These are phyloP conservation scores for Leucophora obtusa DNA, from an alignment of 2,888 invertebrate species.

Conservation along the genomic window DNA sequence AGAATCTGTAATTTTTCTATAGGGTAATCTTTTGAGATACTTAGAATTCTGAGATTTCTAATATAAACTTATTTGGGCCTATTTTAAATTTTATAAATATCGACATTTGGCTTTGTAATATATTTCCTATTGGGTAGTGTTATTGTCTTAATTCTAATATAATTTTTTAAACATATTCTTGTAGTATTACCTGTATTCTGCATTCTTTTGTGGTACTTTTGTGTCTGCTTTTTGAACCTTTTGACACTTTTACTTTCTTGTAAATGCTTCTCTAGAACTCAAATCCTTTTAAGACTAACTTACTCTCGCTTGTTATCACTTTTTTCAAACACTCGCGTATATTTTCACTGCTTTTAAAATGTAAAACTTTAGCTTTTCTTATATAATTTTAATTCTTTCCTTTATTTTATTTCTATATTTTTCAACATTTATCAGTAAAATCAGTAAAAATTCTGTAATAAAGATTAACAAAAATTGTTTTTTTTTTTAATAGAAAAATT, in stretches of 20 bases:
- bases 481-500: conserved; percentile 28
- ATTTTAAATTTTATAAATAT: too few species aligned
- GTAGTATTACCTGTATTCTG: conserved; percentile 37
- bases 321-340: conserved; percentile 51
- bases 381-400: conserved; percentile 49
- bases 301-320: conserved; percentile 46
- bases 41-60: too few species aligned
- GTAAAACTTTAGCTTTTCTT: conserved; percentile 47
- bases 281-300: conserved; percentile 39
- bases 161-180: conserved; percentile 45
- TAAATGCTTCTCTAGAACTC: conserved; percentile 26
- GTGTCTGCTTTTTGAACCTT: conserved; percentile 35
- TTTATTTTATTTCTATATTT: conserved; percentile 44
- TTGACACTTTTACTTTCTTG: conserved; percentile 35
- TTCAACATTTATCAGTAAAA: conserved; percentile 63
- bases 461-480: not conserved
- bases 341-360: conserved; percentile 55
- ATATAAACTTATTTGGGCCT: too few species aligned
- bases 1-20: not conserved
- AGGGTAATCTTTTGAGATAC: not conserved
- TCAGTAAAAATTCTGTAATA: conserved; percentile 68
- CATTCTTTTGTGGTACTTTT: conserved; percentile 42
- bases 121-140: conserved; percentile 43
- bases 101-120: not conserved
- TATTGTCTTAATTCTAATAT: conserved; percentile 48